Percentiles rank a stretch among this genome's conserved stretches.
These are phyloP conservation scores for Spizaetus ornatus DNA, from an alignment of 2,113 vertebrate species.

Conservation along the genomic window DNA sequence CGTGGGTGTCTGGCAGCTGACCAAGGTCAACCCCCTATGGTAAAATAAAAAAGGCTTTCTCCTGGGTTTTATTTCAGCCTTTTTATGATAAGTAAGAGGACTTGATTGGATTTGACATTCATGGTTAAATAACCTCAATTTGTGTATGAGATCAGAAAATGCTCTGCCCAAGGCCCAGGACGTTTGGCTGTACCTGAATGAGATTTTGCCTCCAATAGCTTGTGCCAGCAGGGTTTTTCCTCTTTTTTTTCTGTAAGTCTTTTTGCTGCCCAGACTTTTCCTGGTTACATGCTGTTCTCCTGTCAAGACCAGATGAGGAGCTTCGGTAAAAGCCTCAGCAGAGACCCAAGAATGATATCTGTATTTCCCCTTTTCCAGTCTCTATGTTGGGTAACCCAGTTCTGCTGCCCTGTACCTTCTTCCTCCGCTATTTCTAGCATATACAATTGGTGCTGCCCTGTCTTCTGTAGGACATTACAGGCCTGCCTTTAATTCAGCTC, in stretches of 20 bases:
- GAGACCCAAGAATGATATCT: not conserved
- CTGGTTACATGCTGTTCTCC: not conserved
- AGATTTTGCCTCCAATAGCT: not conserved
- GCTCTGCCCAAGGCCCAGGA: not conserved
- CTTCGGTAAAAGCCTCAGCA: not conserved
- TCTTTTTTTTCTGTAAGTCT: not conserved
- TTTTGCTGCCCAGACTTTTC: not conserved
- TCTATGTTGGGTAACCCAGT: not conserved
- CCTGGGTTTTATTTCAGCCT: not conserved
- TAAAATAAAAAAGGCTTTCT: not conserved
- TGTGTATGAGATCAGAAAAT: not conserved
- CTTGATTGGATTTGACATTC: not conserved
- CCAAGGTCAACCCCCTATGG: rapidly evolving
- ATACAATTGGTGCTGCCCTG: not conserved
- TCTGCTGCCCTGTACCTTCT: not conserved
- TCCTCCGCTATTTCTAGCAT: not conserved
- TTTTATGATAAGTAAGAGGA: not conserved
- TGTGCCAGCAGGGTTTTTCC: not conserved
- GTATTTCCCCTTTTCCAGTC: not conserved
- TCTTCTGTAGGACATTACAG: not conserved
- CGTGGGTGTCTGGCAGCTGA: not conserved
- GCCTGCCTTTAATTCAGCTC: not conserved
- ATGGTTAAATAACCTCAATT: not conserved
- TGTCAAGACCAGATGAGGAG: not conserved
- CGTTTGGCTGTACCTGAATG: not conserved